Base-by-base conservation (phyloP, 2,797 vertebrate genomes). In the Podarcis lilfordi region DNA sequence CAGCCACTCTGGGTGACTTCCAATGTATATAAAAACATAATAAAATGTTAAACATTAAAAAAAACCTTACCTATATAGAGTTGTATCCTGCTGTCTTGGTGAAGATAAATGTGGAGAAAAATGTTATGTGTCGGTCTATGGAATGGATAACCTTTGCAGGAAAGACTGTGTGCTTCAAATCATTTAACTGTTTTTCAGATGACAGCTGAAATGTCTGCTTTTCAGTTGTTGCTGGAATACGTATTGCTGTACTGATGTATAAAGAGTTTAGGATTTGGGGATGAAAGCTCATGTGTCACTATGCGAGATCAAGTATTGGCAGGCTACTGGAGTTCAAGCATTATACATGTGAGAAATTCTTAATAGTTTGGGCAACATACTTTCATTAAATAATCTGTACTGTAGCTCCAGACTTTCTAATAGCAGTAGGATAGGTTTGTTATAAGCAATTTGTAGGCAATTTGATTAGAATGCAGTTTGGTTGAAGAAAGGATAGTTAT, bases 401-500 rank as follows among this genome's bases (percentile, higher is more conserved):
- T 19, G 0, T 1, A 23, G 25, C 6, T 80, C 10, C 61, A 25
- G 11, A 1, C n/a, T 84, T 21, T 19, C 59, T 85, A 5, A 8
- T 8, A 1, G 15, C 0, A 0, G 25, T 0, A 0, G 55, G 66
- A 27, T 3, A 75, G 43, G 29, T n/a, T 8, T 6, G 17, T 8
- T 87, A n/a, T 32, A 32, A 11, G 35, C 3, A 23, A 0, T 17
- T 55, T 71, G 86, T 40, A 85, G 69, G 13, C 45, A 4, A 0
- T 43, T 59, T 37, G 11, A 69, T 75, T 9, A 37, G 74, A 2
- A 29, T 35, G 40, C n/a, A 77, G 80, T 32, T 68, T 68, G 11
- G 40, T 11, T 77, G 40, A 37, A 50, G 9, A 21, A 69, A 2
- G 15, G 27, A 5, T 76, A 15, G 13, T 55, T 55, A 55, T 50